Conservation (phyloP, 53 echinoderm and acorn worm genomes). For the Echinometra lucunter region DNA sequence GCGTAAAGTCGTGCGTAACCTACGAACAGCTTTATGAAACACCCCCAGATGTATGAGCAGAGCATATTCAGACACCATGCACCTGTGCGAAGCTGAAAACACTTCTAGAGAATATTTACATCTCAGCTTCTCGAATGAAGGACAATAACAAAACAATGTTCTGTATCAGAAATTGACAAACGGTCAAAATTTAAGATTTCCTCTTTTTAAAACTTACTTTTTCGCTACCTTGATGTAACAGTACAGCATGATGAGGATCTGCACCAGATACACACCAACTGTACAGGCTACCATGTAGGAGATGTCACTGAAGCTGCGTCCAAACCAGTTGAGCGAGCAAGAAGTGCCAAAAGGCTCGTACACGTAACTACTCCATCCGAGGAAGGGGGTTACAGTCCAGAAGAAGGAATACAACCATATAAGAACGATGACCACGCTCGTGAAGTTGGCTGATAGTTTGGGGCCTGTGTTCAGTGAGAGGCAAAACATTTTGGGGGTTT, state of each 20-base stretch:
- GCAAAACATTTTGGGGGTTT: neutral
- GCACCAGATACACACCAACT: constrained; percentile 69
- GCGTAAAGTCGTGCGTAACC: no score
- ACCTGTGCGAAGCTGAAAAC: no score
- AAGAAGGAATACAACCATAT: constrained; percentile 78
- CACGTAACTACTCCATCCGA: constrained; percentile 90
- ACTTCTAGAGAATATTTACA: no score
- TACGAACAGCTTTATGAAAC: no score
- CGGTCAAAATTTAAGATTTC: no score
- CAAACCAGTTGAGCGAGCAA: constrained; percentile 83
- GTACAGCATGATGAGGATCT: constrained; percentile 71
- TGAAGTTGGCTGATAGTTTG: constrained; percentile 70
- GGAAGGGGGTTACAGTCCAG: constrained; percentile 80
- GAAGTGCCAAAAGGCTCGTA: constrained; percentile 86
- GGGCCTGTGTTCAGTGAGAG: constrained; percentile 66
- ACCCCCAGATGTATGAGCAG: no score
- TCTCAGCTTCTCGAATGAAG: no score
- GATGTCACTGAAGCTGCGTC: constrained; percentile 57
- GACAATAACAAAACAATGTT: no score
- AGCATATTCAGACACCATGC: no score
- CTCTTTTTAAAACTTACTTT: neutral
- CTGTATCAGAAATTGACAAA: no score
- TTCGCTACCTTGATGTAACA: constrained; percentile 73
- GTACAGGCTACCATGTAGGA: constrained; percentile 72
- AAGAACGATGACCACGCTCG: constrained; percentile 45